Evolutionary conservation across 2,113 vertebrate genomes (phyloP).

Genomic region (Propithecus coquereli): DNA sequence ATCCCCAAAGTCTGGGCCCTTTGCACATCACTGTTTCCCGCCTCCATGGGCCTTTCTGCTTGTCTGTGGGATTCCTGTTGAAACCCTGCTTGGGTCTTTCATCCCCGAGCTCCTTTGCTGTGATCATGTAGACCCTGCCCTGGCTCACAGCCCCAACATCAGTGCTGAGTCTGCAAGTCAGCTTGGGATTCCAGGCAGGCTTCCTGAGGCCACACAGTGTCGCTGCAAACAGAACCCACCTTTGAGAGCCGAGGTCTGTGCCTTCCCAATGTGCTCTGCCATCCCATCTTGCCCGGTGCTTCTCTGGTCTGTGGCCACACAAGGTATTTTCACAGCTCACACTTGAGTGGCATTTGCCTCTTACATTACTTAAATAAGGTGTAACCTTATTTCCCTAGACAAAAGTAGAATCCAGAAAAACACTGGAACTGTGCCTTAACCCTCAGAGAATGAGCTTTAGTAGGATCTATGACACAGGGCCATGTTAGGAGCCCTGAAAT

Average conservation of each 20-base stretch:
- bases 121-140: background rate
- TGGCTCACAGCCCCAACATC: fast-evolving
- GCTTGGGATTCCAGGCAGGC: fast-evolving
- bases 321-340: background rate
- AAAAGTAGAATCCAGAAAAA: background rate
- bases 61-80: background rate
- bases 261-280: background rate
- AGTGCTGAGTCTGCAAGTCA: too few species aligned
- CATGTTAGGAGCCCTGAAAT: background rate
- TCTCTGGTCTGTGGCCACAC: background rate
- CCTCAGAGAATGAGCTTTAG: background rate
- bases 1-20: background rate
- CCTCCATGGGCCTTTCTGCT: background rate
- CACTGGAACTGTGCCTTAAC: background rate
- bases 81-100: background rate
- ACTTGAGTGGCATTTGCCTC: background rate
- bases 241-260: fast-evolving
- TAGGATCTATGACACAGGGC: background rate
- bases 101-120: background rate
- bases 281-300: fast-evolving
- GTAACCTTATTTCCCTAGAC: background rate
- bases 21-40: background rate
- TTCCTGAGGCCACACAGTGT: background rate
- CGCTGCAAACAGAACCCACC: background rate
- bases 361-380: background rate